Evolutionary conservation across 2,797 vertebrate species (phyloP), one percentile per base, ranked within the genome.

Genomic region (Hydrolagus colliei): DNA sequence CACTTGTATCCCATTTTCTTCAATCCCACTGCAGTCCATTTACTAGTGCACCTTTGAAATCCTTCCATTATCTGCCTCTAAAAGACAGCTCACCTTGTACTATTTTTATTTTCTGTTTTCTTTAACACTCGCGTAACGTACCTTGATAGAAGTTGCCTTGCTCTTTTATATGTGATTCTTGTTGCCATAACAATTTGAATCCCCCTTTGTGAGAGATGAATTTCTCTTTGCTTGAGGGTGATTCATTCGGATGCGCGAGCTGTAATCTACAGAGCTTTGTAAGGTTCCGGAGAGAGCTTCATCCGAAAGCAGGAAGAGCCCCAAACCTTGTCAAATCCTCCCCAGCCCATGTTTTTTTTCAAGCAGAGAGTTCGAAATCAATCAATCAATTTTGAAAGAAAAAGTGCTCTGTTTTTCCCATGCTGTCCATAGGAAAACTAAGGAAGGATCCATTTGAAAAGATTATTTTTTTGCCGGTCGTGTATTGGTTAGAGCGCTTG

Each of bases 21-120:
- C 89, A 91, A 91, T 92, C 90, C 91, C 93, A 92, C 91, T 89
- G 92, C 91, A 93, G 92, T 95, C 95, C 96, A 96, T 95, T 27
- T 96, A 96, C 95, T 90, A 93, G 91, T 94, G 91, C 93, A 90
- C 95, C 92, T 91, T 94, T 92, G 92, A 94, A 92, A 95, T 94
- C 94, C 94, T 95, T 95, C 93, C 94, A 95, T 94, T 95, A 94
- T 95, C 94, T 94, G 92, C 92, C 95, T 92, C 93, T 92, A 94
- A 90, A 95, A 94, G 94, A 94, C 95, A 94, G 95, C 94, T 95
- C 90, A 91, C 90, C 90, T 92, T 84, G 71, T 71, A 71, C 65
- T 10, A 94, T 95, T 95, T 94, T 93, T 94, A 92, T 91, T 92
- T 93, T 90, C 92, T 94, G 91, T 95, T 93, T 93, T 94, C 93